Percentiles rank a stretch among this genome's conserved stretches.
Evolutionary conservation across 2,113 vertebrate species (phyloP).

Genomic region (Heterocephalus glaber): DNA sequence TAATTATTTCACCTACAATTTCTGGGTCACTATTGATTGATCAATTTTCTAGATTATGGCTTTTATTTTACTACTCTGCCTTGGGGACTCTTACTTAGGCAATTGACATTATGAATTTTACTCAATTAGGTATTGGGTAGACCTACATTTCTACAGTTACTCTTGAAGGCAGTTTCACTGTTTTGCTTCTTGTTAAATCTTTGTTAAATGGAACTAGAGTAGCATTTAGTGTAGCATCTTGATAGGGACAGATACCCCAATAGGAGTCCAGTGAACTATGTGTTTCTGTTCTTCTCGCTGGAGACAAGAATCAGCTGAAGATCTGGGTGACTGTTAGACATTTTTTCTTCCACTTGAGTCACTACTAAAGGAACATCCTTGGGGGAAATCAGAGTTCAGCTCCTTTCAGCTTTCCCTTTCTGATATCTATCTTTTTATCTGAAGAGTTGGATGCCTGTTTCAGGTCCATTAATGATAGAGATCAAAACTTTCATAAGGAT

Average conservation of each 20-base stretch:
- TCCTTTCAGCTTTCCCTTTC: not conserved
- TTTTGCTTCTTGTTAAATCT: not conserved
- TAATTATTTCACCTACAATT: not conserved
- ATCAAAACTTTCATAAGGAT: not conserved
- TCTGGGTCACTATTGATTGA: not conserved
- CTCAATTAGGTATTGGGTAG: not conserved
- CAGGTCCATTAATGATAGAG: not conserved
- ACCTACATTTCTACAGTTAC: not conserved
- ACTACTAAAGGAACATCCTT: not conserved
- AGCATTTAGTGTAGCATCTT: not conserved
- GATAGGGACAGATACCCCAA: not conserved
- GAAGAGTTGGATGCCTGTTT: not conserved
- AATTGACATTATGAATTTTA: not conserved
- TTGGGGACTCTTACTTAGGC: not conserved
- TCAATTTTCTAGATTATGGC: not conserved
- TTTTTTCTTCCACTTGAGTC: not conserved
- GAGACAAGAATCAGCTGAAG: not conserved
- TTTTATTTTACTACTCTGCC: not conserved
- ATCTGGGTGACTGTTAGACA: not conserved
- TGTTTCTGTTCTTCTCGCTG: not conserved
- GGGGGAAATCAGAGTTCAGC: not conserved
- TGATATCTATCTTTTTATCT: not conserved
- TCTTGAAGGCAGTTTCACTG: not conserved
- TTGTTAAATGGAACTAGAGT: not conserved
- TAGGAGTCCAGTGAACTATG: not conserved